A percentile compares a stretch with the other conserved stretches of the same genome.
Conservation (phyloP, 2,888 invertebrate species). For the Melieria picta region DNA sequence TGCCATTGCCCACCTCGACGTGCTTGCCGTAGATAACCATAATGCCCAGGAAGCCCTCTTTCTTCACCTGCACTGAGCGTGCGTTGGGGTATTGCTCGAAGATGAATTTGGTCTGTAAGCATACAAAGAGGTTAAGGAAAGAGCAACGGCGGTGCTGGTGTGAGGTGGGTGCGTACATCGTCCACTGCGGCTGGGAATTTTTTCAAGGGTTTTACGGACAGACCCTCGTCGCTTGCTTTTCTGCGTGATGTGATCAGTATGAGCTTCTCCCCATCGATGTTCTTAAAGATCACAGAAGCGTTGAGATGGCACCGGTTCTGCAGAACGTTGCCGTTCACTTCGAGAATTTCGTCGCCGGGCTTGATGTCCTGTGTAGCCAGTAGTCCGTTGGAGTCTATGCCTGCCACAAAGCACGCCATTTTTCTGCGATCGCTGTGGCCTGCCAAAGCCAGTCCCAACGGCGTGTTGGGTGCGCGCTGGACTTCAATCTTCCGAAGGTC, state of each 20-base stretch:
- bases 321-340: constrained; percentile 94
- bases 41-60: constrained; percentile 82
- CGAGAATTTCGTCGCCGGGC: constrained; percentile 94
- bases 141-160: neutral
- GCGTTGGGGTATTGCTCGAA: constrained; percentile 69
- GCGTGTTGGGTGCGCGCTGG: constrained; percentile 78
- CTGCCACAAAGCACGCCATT: constrained; percentile 97
- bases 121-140: constrained; percentile 14
- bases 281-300: constrained; percentile 95
- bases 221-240: constrained; percentile 68
- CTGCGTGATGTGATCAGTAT: constrained; percentile 75
- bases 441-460: constrained; percentile 90
- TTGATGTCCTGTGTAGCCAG: constrained; percentile 80
- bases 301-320: constrained; percentile 96
- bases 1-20: constrained; percentile 89
- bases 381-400: constrained; percentile 89
- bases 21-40: constrained; percentile 96
- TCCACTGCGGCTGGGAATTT: constrained; percentile 87
- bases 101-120: constrained; percentile 57
- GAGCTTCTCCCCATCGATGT: constrained; percentile 82
- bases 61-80: constrained; percentile 82
- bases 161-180: constrained; percentile 70
- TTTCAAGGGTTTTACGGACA: constrained; percentile 89
- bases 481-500: constrained; percentile 74
- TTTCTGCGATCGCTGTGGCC: constrained; percentile 93